Evolutionary conservation across 2,888 invertebrate genomes (phyloP).

Genomic region (Aromia moschata): DNA sequence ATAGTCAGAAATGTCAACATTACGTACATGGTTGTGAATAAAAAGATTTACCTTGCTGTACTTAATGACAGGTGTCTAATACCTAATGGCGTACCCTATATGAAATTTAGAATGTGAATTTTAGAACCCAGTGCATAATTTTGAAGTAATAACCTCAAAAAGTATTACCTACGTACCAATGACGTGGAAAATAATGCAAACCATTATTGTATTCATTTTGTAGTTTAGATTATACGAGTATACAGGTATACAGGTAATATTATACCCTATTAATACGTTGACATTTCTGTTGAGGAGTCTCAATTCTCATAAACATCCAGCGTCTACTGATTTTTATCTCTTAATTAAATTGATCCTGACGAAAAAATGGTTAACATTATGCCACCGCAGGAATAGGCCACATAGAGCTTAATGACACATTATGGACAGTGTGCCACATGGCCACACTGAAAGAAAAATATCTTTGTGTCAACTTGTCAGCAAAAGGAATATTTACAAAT

Average conservation of each 20-base stretch:
- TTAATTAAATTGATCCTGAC: constrained; percentile 37
- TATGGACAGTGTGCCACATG: constrained; percentile 28
- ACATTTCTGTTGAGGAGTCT: constrained; percentile 15
- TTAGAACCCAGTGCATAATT: no score
- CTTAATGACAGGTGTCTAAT: no score
- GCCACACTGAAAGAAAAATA: constrained; percentile 20
- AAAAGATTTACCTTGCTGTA: no score
- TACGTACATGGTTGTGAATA: no score
- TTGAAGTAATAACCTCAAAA: no score
- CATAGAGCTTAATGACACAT: constrained; percentile 35
- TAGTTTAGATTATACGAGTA: no score
- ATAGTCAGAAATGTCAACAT: no score
- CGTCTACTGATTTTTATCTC: constrained; percentile 38
- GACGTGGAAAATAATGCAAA: no score
- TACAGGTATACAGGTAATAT: neutral
- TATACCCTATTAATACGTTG: constrained; percentile 10
- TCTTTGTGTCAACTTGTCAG: neutral
- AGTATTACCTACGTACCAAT: no score
- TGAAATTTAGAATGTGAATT: no score
- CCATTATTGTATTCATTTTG: no score
- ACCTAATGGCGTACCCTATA: no score
- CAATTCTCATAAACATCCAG: constrained; percentile 23
- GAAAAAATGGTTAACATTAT: constrained; percentile 5
- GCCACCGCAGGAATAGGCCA: constrained; percentile 28
- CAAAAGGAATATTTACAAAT: neutral